Evolutionary conservation across 2,797 vertebrate genomes (phyloP).

Genomic region (Xiphophorus birchmanni): DNA sequence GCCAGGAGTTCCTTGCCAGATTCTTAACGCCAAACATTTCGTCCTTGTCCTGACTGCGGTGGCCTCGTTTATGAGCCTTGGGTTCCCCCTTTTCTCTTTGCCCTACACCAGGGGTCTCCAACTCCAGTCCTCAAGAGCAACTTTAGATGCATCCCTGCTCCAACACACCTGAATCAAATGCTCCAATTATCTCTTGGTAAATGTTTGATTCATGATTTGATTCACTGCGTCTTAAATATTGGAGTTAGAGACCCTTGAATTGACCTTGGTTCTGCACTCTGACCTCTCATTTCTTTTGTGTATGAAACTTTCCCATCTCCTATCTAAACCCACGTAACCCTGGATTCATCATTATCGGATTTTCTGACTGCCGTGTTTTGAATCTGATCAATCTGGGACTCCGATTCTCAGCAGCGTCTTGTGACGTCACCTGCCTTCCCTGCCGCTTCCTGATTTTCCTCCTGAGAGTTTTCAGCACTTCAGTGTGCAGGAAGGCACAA

Average conservation of each 20-base stretch:
- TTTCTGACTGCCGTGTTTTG: background rate
- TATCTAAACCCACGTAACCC: background rate
- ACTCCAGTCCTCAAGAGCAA: background rate
- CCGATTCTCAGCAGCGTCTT: background rate
- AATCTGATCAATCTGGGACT: background rate
- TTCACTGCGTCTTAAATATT: background rate
- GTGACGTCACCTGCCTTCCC: background rate
- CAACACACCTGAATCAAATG: background rate
- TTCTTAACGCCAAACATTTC: background rate
- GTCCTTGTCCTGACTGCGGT: background rate
- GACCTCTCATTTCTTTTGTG: background rate
- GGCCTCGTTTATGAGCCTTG: background rate
- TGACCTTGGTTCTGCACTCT: background rate
- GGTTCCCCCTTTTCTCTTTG: background rate
- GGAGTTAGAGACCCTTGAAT: background rate
- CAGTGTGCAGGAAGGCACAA: background rate
- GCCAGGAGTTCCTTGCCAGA: background rate
- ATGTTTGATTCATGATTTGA: background rate
- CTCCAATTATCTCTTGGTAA: background rate
- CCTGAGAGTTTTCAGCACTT: background rate
- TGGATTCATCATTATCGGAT: background rate
- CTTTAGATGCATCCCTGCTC: too few relatives aligned
- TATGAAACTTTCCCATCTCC: background rate
- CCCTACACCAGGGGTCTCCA: too few relatives aligned
- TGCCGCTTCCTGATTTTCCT: background rate